Percentiles rank a stretch among this genome's conserved stretches.
Conservation (phyloP, 2,888 invertebrate species). For the Apoda limacodes region DNA sequence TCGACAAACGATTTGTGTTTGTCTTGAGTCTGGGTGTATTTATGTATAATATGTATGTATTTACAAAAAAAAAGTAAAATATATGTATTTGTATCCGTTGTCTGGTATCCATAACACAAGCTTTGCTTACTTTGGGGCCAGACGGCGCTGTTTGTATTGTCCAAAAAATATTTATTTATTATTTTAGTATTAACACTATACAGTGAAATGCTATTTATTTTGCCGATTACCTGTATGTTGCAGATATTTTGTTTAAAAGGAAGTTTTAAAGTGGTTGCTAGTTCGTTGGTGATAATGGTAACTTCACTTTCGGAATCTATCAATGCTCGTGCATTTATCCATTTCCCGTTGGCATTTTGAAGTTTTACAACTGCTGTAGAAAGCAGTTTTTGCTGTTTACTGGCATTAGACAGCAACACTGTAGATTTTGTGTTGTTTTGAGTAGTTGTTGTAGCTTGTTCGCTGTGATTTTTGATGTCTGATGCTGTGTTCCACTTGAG, state of each 20-base stretch:
- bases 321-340: background rate
- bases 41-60: no score
- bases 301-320: constrained; percentile 1
- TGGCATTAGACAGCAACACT: background rate
- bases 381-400: background rate
- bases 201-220: background rate
- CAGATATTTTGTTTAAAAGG: background rate
- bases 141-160: no score
- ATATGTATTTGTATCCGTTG: no score
- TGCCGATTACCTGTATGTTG: background rate
- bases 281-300: background rate
- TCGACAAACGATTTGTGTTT: no score
- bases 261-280: background rate
- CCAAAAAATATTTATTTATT: no score
- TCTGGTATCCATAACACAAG: no score
- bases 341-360: background rate
- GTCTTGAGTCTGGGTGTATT: no score
- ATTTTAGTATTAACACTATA: no score
- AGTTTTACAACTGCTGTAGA: background rate
- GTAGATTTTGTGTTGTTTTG: background rate
- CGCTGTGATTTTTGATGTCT: background rate
- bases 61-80: no score
- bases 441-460: background rate
- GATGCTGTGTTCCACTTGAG: no score
- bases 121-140: no score